Evolutionary conservation across 2,888 invertebrate species (phyloP).

Genomic region (Fragum whitleyi): DNA sequence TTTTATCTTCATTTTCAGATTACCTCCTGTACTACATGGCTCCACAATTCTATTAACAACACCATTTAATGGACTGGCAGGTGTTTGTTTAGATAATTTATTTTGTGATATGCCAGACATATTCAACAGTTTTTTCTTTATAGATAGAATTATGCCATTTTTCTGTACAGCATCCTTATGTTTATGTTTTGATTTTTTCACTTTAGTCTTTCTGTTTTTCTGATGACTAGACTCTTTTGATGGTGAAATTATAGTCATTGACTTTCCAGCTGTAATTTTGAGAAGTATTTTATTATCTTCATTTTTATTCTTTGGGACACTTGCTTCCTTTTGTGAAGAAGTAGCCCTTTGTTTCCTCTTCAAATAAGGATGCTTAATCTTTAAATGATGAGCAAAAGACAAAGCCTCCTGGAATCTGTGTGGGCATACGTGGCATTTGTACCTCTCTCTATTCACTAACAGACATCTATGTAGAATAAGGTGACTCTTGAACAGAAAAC

Average conservation of each 20-base stretch:
- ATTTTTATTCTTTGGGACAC: not conserved
- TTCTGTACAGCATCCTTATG: constrained; percentile 27
- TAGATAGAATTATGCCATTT: constrained; percentile 56
- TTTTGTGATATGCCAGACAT: constrained; percentile 28
- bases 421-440: constrained; percentile 48
- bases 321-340: not conserved
- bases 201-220: constrained; percentile 38
- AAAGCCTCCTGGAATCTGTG: constrained; percentile 28
- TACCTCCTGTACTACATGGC: constrained; percentile 36
- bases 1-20: constrained; percentile 53
- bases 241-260: constrained; percentile 57
- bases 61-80: constrained; percentile 11
- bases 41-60: constrained; percentile 33
- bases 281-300: constrained; percentile 50
- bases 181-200: constrained; percentile 48
- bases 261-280: constrained; percentile 58
- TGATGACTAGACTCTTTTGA: constrained; percentile 26
- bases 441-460: not conserved
- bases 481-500: constrained; percentile 25
- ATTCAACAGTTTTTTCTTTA: constrained; percentile 52
- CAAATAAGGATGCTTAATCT: constrained; percentile 1
- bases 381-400: constrained; percentile 49
- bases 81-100: constrained; percentile 10
- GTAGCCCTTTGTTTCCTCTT: not conserved
- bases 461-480: constrained; percentile 25